Evolutionary conservation across 2,797 vertebrate genomes (phyloP).

Genomic region (Myiothlypis chrysogaster): DNA sequence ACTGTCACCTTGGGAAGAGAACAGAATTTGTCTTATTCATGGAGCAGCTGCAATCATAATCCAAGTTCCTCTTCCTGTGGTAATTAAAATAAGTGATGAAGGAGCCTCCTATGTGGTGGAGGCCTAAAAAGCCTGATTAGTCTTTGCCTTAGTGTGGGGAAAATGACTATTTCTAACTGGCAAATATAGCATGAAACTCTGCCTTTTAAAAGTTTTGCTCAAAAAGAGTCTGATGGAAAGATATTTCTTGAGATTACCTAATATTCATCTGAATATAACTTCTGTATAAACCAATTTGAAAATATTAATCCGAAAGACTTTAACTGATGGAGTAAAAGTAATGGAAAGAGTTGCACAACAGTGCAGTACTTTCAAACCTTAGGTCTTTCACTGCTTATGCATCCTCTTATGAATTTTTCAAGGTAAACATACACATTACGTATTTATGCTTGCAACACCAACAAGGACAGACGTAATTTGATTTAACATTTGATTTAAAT

Average conservation of each 20-base stretch:
- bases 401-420: background rate
- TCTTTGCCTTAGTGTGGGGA: background rate
- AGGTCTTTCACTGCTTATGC: background rate
- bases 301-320: background rate
- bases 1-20: background rate
- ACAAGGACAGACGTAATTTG: background rate
- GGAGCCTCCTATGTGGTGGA: background rate
- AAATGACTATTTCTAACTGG: background rate
- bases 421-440: background rate
- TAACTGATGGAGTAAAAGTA: background rate
- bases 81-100: background rate
- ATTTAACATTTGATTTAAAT: background rate
- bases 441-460: background rate
- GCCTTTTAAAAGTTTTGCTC: background rate
- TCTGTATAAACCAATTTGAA: background rate
- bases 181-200: background rate
- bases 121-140: background rate
- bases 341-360: background rate
- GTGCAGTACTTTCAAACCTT: background rate
- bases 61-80: background rate
- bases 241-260: background rate
- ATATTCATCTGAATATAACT: background rate
- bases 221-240: background rate
- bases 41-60: background rate
- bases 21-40: background rate